phyloP scores from a whole-genome alignment of 1,140 invertebrate genomes.

The Drosophila quadrilineata region DNA sequence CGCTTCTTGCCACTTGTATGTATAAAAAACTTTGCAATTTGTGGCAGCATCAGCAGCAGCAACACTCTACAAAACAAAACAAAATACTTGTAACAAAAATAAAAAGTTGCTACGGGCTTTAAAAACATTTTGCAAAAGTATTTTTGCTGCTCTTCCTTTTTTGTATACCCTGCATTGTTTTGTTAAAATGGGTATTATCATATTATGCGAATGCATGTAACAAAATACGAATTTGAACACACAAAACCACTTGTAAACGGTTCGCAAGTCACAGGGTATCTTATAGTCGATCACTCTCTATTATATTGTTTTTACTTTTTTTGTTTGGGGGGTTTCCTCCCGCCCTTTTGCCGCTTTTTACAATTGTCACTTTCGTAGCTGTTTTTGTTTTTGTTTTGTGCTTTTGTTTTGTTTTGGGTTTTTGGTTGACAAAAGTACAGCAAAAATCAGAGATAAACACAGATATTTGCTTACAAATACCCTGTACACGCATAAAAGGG shows the following conservation, averaged over 20 bases:
- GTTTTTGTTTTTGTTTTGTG: conserved; percentile 2
- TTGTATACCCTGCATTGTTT: too few relatives aligned
- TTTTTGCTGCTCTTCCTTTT: too few relatives aligned
- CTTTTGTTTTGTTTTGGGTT: neutral
- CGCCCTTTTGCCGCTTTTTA: too few relatives aligned
- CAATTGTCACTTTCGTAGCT: conserved; percentile 34
- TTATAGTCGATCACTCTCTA: too few relatives aligned
- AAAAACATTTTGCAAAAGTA: conserved; percentile 35
- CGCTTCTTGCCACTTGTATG: neutral
- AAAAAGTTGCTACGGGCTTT: conserved; percentile 45
- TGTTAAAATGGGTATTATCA: too few relatives aligned
- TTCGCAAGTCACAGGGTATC: too few relatives aligned
- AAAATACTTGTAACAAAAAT: conserved; percentile 6
- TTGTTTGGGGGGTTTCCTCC: too few relatives aligned
- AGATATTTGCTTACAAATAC: conserved; percentile 8
- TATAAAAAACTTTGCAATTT: conserved; percentile 49
- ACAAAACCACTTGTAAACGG: too few relatives aligned
- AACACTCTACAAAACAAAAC: conserved; percentile 17
- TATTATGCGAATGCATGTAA: too few relatives aligned
- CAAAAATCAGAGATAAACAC: conserved; percentile 23
- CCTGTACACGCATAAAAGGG: too few relatives aligned
- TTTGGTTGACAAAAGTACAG: neutral
- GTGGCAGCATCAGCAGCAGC: conserved; percentile 8
- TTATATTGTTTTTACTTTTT: too few relatives aligned
- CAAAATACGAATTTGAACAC: too few relatives aligned